Evolutionary conservation across 2,888 invertebrate species (phyloP).

Genomic region (Xestia ashworthii): DNA sequence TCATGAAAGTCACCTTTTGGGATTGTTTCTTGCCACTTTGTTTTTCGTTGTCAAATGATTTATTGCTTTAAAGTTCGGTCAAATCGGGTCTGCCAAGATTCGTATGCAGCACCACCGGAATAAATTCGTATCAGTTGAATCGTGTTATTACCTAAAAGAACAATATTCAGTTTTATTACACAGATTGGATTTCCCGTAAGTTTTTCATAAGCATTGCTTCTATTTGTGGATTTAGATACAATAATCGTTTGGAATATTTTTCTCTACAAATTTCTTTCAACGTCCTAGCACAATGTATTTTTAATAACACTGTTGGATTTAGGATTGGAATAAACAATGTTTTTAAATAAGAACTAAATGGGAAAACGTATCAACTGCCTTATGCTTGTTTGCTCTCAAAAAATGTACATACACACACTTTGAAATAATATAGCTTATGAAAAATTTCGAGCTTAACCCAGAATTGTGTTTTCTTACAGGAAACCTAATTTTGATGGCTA

Average conservation of each 20-base stretch:
- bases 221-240: background rate
- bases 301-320: background rate
- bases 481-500: too few species aligned
- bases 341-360: background rate
- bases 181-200: background rate
- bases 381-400: background rate
- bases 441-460: too few species aligned
- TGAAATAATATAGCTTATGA: too few species aligned
- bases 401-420: too few species aligned
- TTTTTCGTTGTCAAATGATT: background rate
- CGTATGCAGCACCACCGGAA: background rate
- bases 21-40: background rate
- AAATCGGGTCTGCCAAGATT: too few species aligned
- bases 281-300: conserved; percentile 8
- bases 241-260: background rate
- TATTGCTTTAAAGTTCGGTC: background rate
- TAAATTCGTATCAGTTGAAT: background rate
- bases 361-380: conserved; percentile 1
- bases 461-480: too few species aligned
- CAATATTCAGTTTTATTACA: background rate
- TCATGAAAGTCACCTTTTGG: background rate
- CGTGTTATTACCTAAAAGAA: background rate
- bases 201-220: background rate
- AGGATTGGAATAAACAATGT: too few species aligned
- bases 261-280: background rate